Base-by-base conservation (phyloP, 2,888 invertebrate species). In the Oscheius sp. region DNA sequence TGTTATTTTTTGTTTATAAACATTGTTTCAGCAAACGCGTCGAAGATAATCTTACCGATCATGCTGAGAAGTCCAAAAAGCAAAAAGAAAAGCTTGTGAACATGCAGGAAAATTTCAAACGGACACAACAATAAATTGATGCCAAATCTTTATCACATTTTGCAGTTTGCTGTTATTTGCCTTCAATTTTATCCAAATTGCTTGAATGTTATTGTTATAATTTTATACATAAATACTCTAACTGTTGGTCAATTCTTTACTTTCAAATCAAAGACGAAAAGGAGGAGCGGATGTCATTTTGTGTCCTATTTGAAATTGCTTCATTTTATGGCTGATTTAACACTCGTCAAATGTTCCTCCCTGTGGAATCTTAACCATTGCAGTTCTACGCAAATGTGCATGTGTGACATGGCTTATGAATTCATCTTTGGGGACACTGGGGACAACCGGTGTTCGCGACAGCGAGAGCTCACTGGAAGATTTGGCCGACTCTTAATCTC, bases 11-110 rank as follows among this genome's bases (percentile, higher is more conserved):
- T n/a, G n/a, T n/a, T n/a, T n/a, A n/a, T n/a, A n/a, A n/a, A n/a
- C n/a, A n/a, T n/a, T 32, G n/a, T 73, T 80, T 62, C 65, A 80
- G 80, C 30, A 80, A 80, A 51, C 63, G 81, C 56, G 74, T 80
- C 41, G 81, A 82, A 56, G 73, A 72, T 9, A 71, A 71, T 33
- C 66, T 80, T 59, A 33, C 69, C 0, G 78, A 80, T 36, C 47
- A 64, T 49, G 65, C 22, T 9, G 67, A 71, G 26, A 75, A 80
- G 61, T 56, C 70, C 17, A 62, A 66, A 36, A 70, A 63, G 24
- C 80, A 80, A 65, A 73, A 73, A 38, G 75, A 80, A 24, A 76
- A 72, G 24, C 56, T 82, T 51, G 67, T 77, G 62, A 41, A 17
- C 5, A 69, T 77, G 22, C 79, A 80, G 38, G 73, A 78, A 38